Conservation (phyloP, 1,140 invertebrate genomes). For the Diprion similis region DNA sequence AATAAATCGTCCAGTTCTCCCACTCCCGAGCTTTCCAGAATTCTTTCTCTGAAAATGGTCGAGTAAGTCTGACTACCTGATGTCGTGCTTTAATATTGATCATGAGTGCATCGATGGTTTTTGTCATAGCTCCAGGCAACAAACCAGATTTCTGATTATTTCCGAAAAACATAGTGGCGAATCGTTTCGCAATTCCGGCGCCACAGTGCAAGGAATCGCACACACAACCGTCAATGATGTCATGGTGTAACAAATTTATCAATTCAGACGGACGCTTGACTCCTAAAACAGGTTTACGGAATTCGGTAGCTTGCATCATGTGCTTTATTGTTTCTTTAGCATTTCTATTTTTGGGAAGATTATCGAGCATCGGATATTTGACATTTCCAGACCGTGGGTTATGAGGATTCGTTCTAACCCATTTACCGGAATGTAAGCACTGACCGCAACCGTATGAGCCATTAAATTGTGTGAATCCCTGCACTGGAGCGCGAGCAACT, state of each 20-base stretch:
- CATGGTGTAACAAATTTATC: background rate
- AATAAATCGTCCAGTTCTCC: conserved; percentile 34
- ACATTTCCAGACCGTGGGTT: too few relatives aligned
- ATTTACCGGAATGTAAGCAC: background rate
- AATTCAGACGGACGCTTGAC: background rate
- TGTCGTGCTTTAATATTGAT: conserved; percentile 22
- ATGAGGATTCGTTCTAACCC: background rate
- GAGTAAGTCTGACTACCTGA: conserved; percentile 14
- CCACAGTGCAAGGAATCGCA: background rate
- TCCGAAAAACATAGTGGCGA: too few relatives aligned
- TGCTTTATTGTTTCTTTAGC: background rate
- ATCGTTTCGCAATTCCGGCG: background rate
- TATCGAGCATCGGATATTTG: background rate
- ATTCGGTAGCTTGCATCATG: background rate
- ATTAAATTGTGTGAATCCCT: conserved; percentile 24
- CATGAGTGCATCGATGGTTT: background rate
- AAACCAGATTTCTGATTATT: background rate
- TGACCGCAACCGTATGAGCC: background rate
- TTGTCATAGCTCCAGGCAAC: background rate
- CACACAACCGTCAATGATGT: background rate
- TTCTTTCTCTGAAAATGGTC: conserved; percentile 14
- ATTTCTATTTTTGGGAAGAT: background rate
- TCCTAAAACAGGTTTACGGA: background rate
- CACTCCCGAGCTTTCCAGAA: conserved; percentile 29
- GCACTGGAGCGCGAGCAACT: conserved; percentile 24